Conservation (phyloP, 2,888 invertebrate species). For the Eulithis prunata region DNA sequence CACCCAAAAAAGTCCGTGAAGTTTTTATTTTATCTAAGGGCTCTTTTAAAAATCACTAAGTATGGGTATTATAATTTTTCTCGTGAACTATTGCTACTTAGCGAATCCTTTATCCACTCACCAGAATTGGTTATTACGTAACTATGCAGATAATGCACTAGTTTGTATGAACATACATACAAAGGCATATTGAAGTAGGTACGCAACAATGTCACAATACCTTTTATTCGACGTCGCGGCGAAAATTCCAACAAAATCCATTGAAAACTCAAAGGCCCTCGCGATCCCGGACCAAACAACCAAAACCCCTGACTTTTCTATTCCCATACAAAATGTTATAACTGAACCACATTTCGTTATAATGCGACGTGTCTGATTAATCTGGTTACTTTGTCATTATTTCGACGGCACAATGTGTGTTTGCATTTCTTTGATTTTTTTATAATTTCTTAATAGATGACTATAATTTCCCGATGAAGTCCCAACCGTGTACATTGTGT, state of each 20-base stretch:
- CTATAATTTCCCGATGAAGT: constrained; percentile 3
- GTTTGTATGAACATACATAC: constrained; percentile 24
- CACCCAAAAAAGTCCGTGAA: too few relatives aligned
- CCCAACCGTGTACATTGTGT: background rate
- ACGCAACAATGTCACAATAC: constrained; percentile 35
- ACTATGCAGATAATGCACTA: constrained; percentile 1
- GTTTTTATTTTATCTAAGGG: too few relatives aligned
- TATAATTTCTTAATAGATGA: constrained; percentile 35
- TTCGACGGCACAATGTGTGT: constrained; percentile 46
- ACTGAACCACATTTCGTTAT: constrained; percentile 18
- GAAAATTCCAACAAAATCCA: constrained; percentile 43
- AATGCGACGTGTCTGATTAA: constrained; percentile 33
- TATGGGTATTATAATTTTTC: too few relatives aligned
- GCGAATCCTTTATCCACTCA: constrained; percentile 4
- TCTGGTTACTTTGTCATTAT: constrained; percentile 36
- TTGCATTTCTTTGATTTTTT: constrained; percentile 36
- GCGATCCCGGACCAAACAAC: constrained; percentile 31
- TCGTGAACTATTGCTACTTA: too few relatives aligned
- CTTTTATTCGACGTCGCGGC: constrained; percentile 35
- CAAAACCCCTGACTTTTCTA: constrained; percentile 28
- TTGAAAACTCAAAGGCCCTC: constrained; percentile 41
- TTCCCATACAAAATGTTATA: constrained; percentile 20
- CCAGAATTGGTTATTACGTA: constrained; percentile 13
- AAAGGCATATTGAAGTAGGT: constrained; percentile 30
- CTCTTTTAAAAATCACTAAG: too few relatives aligned